A percentile compares a stretch with the other conserved stretches of the same genome.
phyloP scores from a whole-genome alignment of 2,888 invertebrate genomes.

The Hyppa rectilinea region DNA sequence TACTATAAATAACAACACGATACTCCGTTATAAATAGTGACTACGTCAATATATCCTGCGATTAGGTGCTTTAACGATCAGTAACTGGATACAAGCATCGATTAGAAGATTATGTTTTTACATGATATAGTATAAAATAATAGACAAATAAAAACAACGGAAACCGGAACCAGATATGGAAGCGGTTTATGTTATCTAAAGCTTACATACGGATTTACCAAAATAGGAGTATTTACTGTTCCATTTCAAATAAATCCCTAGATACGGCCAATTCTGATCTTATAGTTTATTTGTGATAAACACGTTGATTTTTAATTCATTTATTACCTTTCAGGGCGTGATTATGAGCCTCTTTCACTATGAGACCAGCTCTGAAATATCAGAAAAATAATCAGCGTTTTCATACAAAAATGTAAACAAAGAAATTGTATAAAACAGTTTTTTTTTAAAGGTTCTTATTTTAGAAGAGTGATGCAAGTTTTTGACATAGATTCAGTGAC shows the following conservation, averaged over 20 bases:
- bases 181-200: constrained; percentile 16
- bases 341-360: no score
- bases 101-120: background rate
- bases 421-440: no score
- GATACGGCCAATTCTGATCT: background rate
- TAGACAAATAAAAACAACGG: constrained; percentile 12
- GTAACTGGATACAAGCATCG: background rate
- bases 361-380: no score
- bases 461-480: background rate
- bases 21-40: background rate
- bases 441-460: no score
- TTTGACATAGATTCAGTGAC: background rate
- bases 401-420: no score
- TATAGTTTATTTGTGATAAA: no score
- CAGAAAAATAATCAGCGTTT: no score
- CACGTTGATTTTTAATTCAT: no score
- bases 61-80: background rate
- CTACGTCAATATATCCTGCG: no score
- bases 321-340: no score
- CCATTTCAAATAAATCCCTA: constrained; percentile 12
- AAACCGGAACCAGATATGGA: constrained; percentile 1
- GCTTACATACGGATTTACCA: constrained; percentile 4
- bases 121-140: constrained; percentile 7
- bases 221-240: constrained; percentile 5
- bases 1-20: constrained; percentile 15